phyloP scores from a whole-genome alignment of 2,888 invertebrate genomes.

The Congeria kusceri region DNA sequence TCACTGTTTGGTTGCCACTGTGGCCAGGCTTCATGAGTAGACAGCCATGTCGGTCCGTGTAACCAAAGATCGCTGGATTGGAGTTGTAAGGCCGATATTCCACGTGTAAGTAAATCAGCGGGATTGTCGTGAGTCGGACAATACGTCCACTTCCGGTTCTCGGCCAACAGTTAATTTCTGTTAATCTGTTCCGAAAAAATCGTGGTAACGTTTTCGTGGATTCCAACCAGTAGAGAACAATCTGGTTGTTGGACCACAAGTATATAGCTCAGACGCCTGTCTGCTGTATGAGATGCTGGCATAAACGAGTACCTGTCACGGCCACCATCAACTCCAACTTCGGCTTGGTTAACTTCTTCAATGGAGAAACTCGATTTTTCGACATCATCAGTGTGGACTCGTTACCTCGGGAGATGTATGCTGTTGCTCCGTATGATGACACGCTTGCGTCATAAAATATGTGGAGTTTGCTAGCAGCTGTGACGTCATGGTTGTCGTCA shows the following conservation, averaged over 20 bases:
- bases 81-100: conserved; percentile 3
- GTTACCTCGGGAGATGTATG: conserved; percentile 19
- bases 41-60: conserved; percentile 27
- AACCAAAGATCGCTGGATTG: conserved; percentile 23
- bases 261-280: background rate
- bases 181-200: conserved; percentile 19
- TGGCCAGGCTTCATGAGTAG: background rate
- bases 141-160: conserved; percentile 6
- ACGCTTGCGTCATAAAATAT: conserved; percentile 39
- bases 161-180: conserved; percentile 20
- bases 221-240: conserved; percentile 22
- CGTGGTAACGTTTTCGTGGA: conserved; percentile 4
- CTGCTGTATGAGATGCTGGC: conserved; percentile 4
- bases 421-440: conserved; percentile 38
- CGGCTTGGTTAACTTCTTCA: conserved; percentile 23
- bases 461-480: conserved; percentile 6
- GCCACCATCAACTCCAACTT: conserved; percentile 36
- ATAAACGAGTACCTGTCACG: conserved; percentile 10
- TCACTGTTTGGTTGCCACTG: background rate
- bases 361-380: conserved; percentile 25
- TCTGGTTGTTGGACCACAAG: conserved; percentile 36
- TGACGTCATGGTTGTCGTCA: background rate
- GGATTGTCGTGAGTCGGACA: background rate
- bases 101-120: conserved; percentile 2
- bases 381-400: conserved; percentile 6